These are phyloP conservation scores for Balaeniceps rex DNA, from an alignment of 2,113 vertebrate species.

Conservation along the genomic window DNA sequence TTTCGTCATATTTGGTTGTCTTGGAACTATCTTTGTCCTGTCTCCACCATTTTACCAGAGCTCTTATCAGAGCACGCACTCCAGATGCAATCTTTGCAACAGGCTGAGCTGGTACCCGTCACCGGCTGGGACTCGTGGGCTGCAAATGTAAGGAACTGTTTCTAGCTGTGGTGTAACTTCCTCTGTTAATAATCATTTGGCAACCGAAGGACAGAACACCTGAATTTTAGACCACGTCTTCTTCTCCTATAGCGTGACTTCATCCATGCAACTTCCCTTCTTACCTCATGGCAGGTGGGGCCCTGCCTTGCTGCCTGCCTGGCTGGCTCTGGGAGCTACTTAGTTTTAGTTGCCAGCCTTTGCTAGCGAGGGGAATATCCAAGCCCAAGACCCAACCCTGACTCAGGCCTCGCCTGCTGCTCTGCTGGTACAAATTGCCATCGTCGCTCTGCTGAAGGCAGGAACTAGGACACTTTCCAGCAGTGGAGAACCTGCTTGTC, in stretches of 20 bases:
- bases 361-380: not conserved
- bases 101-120: not conserved
- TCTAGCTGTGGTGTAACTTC: not conserved
- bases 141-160: not conserved
- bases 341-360: not conserved
- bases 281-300: not conserved
- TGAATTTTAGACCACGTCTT: not conserved
- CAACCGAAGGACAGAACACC: not conserved
- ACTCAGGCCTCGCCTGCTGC: not conserved
- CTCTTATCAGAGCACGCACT: not conserved
- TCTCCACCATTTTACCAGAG: not conserved
- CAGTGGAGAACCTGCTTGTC: not conserved
- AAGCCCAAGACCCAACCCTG: not conserved
- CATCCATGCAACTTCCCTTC: not conserved
- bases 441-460: not conserved
- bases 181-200: not conserved
- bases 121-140: not conserved
- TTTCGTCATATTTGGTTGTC: not conserved
- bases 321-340: not conserved
- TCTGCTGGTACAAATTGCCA: not conserved
- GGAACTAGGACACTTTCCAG: not conserved
- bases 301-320: not conserved
- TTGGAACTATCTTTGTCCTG: not conserved
- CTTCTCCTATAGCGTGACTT: not conserved
- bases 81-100: not conserved